phyloP scores from a whole-genome alignment of 2,113 vertebrate genomes.

The Sylvilagus bachmani region DNA sequence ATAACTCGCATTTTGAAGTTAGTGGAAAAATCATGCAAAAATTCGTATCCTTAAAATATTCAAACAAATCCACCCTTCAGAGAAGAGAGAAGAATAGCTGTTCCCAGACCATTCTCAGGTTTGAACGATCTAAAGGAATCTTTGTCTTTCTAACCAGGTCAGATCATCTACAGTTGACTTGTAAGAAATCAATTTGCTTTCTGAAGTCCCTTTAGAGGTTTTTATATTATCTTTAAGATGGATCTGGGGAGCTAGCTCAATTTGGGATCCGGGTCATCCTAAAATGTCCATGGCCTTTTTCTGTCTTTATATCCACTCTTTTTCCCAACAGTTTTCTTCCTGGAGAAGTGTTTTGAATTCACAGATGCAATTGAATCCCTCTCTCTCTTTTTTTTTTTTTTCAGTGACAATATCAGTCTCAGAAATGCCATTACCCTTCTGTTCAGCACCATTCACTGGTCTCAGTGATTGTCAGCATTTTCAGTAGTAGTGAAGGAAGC shows the following conservation, averaged over 20 bases:
- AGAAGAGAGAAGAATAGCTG: not conserved
- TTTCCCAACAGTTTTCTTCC: not conserved
- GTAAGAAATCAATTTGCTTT: constrained; percentile 1
- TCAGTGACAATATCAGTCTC: not conserved
- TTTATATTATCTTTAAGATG: not conserved
- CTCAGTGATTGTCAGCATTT: not conserved
- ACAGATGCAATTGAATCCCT: not conserved
- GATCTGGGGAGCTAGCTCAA: not conserved
- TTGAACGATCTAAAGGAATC: not conserved
- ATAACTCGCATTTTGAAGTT: not conserved
- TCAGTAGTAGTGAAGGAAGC: not conserved
- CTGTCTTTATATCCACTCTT: not conserved
- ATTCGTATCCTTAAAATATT: not conserved
- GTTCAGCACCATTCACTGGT: not conserved
- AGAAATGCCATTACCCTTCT: not conserved
- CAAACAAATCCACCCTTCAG: not conserved
- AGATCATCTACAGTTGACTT: not conserved
- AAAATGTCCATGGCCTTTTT: not conserved
- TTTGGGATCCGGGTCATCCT: not conserved
- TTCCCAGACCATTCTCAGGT: not conserved
- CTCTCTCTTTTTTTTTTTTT: not conserved
- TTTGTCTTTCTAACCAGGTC: not conserved
- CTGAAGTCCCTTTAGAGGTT: not conserved
- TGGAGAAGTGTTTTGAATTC: not conserved
- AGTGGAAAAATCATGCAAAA: not conserved